These are phyloP conservation scores for Bemisia tabaci DNA, from an alignment of 1,140 invertebrate genomes.

Conservation along the genomic window DNA sequence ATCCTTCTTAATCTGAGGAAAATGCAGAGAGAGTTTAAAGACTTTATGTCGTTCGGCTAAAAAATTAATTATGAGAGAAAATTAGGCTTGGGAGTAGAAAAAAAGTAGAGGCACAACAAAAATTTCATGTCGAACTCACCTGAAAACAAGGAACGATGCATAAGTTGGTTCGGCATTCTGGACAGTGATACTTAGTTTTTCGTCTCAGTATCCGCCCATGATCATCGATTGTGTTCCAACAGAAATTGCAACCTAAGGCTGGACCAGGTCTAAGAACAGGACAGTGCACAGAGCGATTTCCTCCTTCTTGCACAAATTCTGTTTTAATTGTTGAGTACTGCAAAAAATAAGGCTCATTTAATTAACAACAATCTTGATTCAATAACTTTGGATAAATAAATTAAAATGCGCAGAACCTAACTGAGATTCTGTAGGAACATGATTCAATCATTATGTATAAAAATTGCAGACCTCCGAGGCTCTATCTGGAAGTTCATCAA, in stretches of 20 bases:
- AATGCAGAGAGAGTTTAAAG: too few species aligned
- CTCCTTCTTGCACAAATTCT: conserved; percentile 10
- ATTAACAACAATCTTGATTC: conserved; percentile 1
- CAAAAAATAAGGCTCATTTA: conserved; percentile 7
- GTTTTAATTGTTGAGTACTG: conserved; percentile 16
- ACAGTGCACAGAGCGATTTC: conserved; percentile 44
- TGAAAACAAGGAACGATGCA: conserved; percentile 78
- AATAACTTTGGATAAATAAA: conserved; percentile 1
- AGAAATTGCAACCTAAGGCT: conserved; percentile 69
- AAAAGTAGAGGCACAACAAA: too few species aligned
- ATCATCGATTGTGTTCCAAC: conserved; percentile 72
- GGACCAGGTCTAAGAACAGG: conserved; percentile 62
- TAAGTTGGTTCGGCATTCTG: conserved; percentile 70
- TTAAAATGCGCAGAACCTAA: too few species aligned
- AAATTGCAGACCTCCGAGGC: too few species aligned
- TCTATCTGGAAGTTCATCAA: too few species aligned
- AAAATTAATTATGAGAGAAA: too few species aligned
- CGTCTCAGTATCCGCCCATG: conserved; percentile 61
- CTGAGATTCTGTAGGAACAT: too few species aligned
- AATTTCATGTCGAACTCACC: too few species aligned
- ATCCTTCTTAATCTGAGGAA: too few species aligned
- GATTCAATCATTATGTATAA: too few species aligned
- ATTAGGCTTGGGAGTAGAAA: too few species aligned
- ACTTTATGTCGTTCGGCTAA: too few species aligned
- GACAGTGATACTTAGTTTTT: conserved; percentile 78